A percentile compares a stretch with the other conserved stretches of the same genome.
Conservation (phyloP, 2,113 vertebrate species). For the Psilopsiagon aymara region DNA sequence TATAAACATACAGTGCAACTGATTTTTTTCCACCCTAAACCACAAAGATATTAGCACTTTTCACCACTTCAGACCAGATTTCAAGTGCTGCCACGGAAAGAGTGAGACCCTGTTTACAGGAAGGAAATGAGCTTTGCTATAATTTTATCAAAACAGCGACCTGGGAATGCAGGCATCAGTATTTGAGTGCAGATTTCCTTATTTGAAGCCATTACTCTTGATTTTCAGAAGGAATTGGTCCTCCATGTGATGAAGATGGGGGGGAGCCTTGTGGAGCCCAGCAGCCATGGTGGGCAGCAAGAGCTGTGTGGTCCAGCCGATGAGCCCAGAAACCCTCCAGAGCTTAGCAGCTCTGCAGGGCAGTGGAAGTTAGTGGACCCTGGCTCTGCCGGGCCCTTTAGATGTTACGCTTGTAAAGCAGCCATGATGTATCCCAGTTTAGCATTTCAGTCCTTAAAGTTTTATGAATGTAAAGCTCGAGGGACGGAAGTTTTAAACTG, state of each 20-base stretch:
- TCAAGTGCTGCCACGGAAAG: background rate
- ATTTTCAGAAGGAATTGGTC: background rate
- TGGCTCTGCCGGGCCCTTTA: background rate
- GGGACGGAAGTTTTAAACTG: background rate
- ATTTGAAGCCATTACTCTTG: background rate
- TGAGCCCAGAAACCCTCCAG: background rate
- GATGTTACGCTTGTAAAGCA: background rate
- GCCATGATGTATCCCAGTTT: background rate
- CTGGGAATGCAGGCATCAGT: background rate
- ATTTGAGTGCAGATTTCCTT: background rate
- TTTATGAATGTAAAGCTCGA: background rate
- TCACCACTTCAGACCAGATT: background rate
- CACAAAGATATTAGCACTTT: constrained; percentile 20
- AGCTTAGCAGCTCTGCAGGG: background rate
- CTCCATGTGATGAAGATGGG: rapidly evolving
- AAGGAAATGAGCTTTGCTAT: background rate
- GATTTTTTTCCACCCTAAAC: background rate
- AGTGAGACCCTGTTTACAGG: background rate
- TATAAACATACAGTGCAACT: background rate
- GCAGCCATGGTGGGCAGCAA: rapidly evolving
- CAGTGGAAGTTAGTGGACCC: background rate
- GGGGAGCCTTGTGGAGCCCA: background rate
- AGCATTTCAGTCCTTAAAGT: background rate
- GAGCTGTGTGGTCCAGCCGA: background rate
- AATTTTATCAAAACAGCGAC: background rate